Conservation (phyloP, 2,888 invertebrate species). For the Sphaeridia pumilis region DNA sequence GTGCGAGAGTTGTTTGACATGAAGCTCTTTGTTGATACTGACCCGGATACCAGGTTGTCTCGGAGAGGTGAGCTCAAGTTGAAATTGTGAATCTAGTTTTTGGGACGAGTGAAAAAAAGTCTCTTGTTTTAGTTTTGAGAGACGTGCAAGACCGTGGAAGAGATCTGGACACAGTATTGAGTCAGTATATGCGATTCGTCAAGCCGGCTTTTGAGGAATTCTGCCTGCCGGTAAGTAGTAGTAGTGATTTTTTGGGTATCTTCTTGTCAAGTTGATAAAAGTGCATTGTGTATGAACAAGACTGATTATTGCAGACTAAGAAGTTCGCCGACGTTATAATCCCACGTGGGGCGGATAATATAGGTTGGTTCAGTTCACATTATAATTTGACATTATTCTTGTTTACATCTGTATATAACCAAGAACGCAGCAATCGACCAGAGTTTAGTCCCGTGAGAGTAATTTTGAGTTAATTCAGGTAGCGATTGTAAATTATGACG, state of each 20-base stretch:
- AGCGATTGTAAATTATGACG: no score
- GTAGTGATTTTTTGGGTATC: no score
- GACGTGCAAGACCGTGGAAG: slow-evolving; percentile 92
- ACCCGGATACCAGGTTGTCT: slow-evolving; percentile 92
- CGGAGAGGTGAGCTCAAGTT: slow-evolving; percentile 84
- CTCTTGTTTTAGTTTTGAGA: slow-evolving; percentile 91
- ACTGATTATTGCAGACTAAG: slow-evolving; percentile 59
- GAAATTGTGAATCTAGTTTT: no score
- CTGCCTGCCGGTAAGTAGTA: slow-evolving; percentile 89
- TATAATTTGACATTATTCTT: no score
- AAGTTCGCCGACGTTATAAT: slow-evolving; percentile 99
- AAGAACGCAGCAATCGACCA: no score
- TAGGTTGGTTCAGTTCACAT: no score
- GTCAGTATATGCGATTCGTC: slow-evolving; percentile 94
- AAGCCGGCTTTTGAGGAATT: slow-evolving; percentile 99
- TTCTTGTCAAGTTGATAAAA: no score
- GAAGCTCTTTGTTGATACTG: slow-evolving; percentile 98
- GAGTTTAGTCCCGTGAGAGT: no score
- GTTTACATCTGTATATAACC: no score
- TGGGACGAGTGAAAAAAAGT: no score
- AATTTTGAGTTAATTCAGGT: no score
- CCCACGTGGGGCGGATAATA: slow-evolving; percentile 95
- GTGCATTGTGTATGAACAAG: slow-evolving; percentile 41
- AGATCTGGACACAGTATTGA: slow-evolving; percentile 84
- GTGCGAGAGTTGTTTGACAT: slow-evolving; percentile 92